Evolutionary conservation across 2,113 vertebrate genomes (phyloP), one percentile per base, ranked within the genome.

Genomic region (Nibea albiflora): DNA sequence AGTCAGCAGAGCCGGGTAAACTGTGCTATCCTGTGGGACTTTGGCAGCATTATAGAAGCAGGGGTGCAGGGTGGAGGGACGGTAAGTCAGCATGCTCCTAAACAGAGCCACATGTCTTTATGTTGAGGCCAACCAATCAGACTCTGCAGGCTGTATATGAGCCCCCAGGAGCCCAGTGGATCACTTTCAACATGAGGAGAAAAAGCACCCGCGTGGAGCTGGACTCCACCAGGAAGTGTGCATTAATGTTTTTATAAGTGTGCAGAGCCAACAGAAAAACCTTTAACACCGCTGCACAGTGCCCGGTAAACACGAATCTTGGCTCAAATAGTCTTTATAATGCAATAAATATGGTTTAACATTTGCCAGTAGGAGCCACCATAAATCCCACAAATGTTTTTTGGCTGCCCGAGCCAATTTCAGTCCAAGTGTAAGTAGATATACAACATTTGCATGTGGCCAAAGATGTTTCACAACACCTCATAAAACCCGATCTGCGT

Each of bases 41-140:
- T 39, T 26, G 63, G 82, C 66, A 49, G 47, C 78, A 31, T 56
- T 76, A 67, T 80, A 80, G 61, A 42, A 47, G 76, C 56, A 26
- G 66, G 84, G 70, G 76, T 42, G 54, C 58, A 61, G 82, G 81
- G 50, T 14, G 62, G 74, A 75, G 73, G 58, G 85, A 44, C 2
- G 79, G 26, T 74, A 88, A 90, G 87, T 85, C 88, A 89, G 88
- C 85, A 78, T 14, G 83, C 73, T 70, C 58, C 78, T 93, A 92
- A 93, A 69, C 82, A 90, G 44, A 92, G 69, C 88, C 93, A 94
- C 90, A 90, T 94, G 90, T 85, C 73, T 54, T 11, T 35, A 84
- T 76, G 63, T 67, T 14, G 44, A 53, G 52, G 35, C 73, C 84
- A 76, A 69, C 90, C 87, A 90, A 85, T 81, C 80, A 80, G 75